Evolutionary conservation across 2,797 vertebrate genomes (phyloP).

Genomic region (Synanceia verrucosa): DNA sequence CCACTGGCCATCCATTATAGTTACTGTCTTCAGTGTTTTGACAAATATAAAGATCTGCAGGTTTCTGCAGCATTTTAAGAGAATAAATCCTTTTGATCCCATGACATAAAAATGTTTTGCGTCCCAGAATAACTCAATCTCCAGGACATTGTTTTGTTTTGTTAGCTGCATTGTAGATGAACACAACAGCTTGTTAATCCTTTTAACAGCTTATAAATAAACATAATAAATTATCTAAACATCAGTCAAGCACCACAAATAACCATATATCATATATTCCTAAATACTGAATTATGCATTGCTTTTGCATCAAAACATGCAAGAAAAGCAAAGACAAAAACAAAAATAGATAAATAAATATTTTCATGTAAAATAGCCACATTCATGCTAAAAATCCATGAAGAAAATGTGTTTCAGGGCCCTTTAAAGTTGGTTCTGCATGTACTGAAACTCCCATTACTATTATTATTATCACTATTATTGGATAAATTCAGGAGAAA

Average conservation of each 20-base stretch:
- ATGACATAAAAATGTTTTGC: neutral
- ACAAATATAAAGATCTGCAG: too few relatives aligned
- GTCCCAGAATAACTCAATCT: neutral
- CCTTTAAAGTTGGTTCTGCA: neutral
- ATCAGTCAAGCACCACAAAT: neutral
- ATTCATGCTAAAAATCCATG: too few relatives aligned
- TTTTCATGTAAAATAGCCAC: neutral
- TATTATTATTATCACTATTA: too few relatives aligned
- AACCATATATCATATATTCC: neutral
- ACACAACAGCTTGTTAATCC: too few relatives aligned
- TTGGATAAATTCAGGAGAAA: neutral
- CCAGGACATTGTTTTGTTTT: neutral
- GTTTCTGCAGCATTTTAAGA: neutral
- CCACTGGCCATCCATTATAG: too few relatives aligned
- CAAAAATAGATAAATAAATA: neutral
- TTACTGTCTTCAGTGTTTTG: neutral
- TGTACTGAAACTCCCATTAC: fast-evolving
- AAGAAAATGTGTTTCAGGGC: neutral
- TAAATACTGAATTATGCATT: neutral
- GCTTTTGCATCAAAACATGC: neutral
- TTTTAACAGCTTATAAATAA: neutral
- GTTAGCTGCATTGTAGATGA: neutral
- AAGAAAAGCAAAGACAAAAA: neutral
- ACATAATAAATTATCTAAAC: too few relatives aligned
- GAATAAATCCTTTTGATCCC: neutral